Base-by-base conservation (phyloP, 2,888 invertebrate genomes). In the Ellobium chinense region DNA sequence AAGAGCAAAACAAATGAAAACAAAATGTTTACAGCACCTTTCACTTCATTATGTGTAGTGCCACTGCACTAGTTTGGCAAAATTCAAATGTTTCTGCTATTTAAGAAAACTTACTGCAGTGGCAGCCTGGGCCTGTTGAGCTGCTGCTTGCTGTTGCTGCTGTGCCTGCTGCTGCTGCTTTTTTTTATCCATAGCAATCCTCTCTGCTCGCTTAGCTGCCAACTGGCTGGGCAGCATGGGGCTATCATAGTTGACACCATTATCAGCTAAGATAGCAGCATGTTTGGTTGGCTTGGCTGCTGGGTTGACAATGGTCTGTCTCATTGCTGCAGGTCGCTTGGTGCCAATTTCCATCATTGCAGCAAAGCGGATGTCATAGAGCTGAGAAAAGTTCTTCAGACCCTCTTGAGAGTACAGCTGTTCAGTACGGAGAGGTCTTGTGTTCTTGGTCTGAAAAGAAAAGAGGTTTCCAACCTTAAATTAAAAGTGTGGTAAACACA, bases 211-310 rank as follows among this genome's bases (percentile, higher is more conserved):
- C 37, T 89, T 90, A 65, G 90, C 89, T 0, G 92, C 92, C 77
- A 93, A 91, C 81, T 92, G 89, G 80, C 96, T 95, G 0, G 98
- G 97, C 86, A 95, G 94, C 72, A 97, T 94, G 7, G 98, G 98
- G 91, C 95, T 95, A 89, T 98, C 98, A 91, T 97, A 96, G 83
- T 94, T 94, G 82, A 99, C 96, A 54, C 96, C 97, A 91, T 95
- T 96, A 86, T 97, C 98, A 81, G 95, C 95, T 88, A 98, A 94
- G 82, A 97, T 95, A 70, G 96, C 96, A 36, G 96, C 95, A 92
- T 97, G 97, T 60, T 97, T 97, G 4, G 96, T 95, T 93, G 96
- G 97, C 93, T 97, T 97, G 74, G 89, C 87, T 0, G 92, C 89
- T 14, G 96, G 95, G 91, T 96, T 96, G 86, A 95, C 96, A 82